Percentiles rank a stretch among this genome's conserved stretches.
Evolutionary conservation across 1,140 invertebrate species (phyloP).

Genomic region (Phthorimaea operculella): DNA sequence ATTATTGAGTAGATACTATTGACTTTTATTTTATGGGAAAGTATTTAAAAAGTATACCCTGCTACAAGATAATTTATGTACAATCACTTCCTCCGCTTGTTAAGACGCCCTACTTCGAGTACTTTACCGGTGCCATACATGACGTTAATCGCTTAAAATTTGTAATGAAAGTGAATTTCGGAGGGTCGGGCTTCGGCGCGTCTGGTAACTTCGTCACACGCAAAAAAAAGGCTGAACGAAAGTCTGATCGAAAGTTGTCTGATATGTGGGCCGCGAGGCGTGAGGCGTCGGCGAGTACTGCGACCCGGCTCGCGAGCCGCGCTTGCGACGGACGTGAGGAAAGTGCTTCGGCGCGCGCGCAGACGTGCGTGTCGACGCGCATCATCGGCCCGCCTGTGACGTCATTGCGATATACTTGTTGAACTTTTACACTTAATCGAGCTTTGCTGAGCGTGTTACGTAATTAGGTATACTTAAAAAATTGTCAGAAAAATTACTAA

Average conservation of each 20-base stretch:
- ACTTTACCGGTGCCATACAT: not conserved
- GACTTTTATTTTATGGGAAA: too few relatives aligned
- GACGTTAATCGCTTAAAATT: conserved; percentile 14
- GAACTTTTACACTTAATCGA: too few relatives aligned
- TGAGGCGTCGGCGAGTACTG: conserved; percentile 9
- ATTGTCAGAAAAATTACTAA: too few relatives aligned
- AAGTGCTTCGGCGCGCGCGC: conserved; percentile 14
- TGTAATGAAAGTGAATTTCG: conserved; percentile 29
- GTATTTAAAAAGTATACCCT: not conserved
- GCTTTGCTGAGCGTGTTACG: too few relatives aligned
- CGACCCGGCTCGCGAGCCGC: conserved; percentile 30
- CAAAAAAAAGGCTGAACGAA: conserved; percentile 46
- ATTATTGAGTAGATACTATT: too few relatives aligned
- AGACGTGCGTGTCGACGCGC: conserved; percentile 1
- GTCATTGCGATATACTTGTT: not conserved
- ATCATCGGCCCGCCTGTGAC: conserved; percentile 6
- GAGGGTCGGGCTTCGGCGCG: conserved; percentile 29
- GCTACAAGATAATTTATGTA: not conserved
- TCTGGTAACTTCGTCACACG: conserved; percentile 32
- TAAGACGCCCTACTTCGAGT: not conserved
- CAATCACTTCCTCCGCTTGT: conserved; percentile 1
- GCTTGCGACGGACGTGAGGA: conserved; percentile 28
- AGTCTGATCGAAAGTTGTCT: conserved; percentile 63
- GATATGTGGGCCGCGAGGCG: conserved; percentile 58
- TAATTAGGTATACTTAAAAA: too few relatives aligned